Evolutionary conservation across 2,113 vertebrate genomes (phyloP).

Genomic region (Carassius gibelio): DNA sequence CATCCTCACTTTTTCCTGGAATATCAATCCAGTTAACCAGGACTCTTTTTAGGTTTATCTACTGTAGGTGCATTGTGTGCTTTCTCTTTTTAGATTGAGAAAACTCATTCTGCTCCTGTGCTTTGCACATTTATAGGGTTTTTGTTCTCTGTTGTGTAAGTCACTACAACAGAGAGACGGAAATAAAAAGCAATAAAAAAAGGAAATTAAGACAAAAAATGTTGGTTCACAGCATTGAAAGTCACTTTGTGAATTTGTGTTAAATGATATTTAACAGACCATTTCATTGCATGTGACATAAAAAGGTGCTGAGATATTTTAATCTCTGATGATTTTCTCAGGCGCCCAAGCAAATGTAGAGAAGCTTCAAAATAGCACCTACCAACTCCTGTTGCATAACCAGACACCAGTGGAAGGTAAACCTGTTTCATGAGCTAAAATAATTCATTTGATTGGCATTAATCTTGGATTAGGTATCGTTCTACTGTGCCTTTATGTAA

Average conservation of each 20-base stretch:
- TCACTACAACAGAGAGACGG: background rate
- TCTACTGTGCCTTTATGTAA: slow-evolving; percentile 33
- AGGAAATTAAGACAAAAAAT: background rate
- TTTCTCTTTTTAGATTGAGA: background rate
- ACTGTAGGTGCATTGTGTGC: background rate
- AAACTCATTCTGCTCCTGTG: background rate
- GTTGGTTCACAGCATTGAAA: background rate
- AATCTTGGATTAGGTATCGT: slow-evolving; percentile 20
- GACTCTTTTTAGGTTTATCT: background rate
- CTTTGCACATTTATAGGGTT: background rate
- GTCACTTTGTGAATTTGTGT: background rate
- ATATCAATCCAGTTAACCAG: background rate
- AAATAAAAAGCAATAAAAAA: background rate
- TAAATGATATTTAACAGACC: background rate
- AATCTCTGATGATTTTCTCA: background rate
- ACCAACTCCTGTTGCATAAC: slow-evolving; percentile 34
- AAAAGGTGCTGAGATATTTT: background rate
- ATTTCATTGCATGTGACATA: background rate
- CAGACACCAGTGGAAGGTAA: slow-evolving; percentile 12
- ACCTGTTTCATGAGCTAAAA: slow-evolving; percentile 25
- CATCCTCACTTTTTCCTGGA: background rate
- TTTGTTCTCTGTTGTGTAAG: background rate
- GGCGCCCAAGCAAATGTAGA: slow-evolving; percentile 18
- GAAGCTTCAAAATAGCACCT: slow-evolving; percentile 27
- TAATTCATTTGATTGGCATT: slow-evolving; percentile 32